These are phyloP conservation scores for Nephrocerus scutellatus DNA, from an alignment of 2,888 invertebrate species.

Conservation along the genomic window DNA sequence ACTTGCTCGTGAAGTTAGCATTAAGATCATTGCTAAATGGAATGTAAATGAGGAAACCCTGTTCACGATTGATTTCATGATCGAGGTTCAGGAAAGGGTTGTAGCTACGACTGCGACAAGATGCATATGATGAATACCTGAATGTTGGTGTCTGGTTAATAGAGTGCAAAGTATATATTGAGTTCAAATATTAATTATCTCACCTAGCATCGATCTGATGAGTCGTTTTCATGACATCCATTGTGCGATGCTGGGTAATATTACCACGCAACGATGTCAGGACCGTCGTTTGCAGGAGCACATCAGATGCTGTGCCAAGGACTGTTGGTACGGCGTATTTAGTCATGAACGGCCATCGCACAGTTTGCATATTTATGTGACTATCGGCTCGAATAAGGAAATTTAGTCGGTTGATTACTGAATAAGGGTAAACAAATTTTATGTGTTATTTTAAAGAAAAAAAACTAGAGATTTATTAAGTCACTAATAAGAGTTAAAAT, in stretches of 20 bases:
- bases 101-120: conserved; percentile 49
- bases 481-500: background rate
- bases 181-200: background rate
- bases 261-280: conserved; percentile 65
- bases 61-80: conserved; percentile 61
- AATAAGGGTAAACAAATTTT: conserved; percentile 24
- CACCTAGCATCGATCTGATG: conserved; percentile 58
- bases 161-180: background rate
- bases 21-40: conserved; percentile 52
- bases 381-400: conserved; percentile 55
- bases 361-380: conserved; percentile 56
- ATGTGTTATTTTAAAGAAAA: background rate
- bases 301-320: conserved; percentile 52
- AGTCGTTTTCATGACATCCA: conserved; percentile 53
- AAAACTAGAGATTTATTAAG: background rate
- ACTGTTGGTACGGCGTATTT: conserved; percentile 53
- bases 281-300: conserved; percentile 47
- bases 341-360: conserved; percentile 52
- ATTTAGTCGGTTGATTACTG: conserved; percentile 53
- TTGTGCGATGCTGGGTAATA: conserved; percentile 54
- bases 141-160: conserved; percentile 10
- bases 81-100: conserved; percentile 60
- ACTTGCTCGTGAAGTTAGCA: conserved; percentile 36
- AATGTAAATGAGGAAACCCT: conserved; percentile 60
- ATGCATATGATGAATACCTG: conserved; percentile 53